Percentiles rank a stretch among this genome's conserved stretches.
These are phyloP conservation scores for Plutomurus gul DNA, from an alignment of 1,140 invertebrate species.

Conservation along the genomic window DNA sequence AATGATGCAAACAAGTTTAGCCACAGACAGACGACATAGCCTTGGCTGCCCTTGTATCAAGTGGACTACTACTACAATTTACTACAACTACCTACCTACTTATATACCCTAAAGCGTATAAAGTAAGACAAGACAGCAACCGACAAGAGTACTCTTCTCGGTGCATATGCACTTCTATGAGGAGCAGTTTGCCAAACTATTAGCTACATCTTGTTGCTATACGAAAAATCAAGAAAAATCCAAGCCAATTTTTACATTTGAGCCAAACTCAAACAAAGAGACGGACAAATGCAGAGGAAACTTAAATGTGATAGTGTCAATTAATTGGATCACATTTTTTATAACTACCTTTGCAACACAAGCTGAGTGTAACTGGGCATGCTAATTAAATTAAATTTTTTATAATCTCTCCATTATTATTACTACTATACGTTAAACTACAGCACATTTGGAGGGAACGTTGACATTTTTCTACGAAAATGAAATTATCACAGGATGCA, in stretches of 20 bases:
- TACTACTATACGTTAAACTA: neutral
- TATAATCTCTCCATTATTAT: neutral
- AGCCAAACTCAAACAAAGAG: neutral
- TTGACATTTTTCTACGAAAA: neutral
- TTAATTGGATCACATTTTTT: conserved; percentile 8
- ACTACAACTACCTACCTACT: neutral
- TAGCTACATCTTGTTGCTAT: neutral
- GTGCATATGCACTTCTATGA: too few relatives aligned
- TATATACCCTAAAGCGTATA: too few relatives aligned
- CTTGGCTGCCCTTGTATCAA: neutral
- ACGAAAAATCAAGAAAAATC: neutral
- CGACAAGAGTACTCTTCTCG: too few relatives aligned
- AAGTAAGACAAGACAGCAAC: too few relatives aligned
- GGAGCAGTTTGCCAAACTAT: too few relatives aligned
- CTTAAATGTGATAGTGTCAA: neutral
- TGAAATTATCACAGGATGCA: neutral
- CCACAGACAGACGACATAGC: neutral
- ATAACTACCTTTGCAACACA: neutral
- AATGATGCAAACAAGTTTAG: neutral
- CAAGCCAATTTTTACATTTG: neutral
- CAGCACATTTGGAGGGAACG: neutral
- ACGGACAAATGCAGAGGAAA: neutral
- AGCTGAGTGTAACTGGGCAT: neutral
- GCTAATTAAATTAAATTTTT: conserved; percentile 13
- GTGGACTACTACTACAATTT: neutral